Base-by-base conservation (phyloP, 2,888 invertebrate genomes). In the Theodoxus fluviatilis region DNA sequence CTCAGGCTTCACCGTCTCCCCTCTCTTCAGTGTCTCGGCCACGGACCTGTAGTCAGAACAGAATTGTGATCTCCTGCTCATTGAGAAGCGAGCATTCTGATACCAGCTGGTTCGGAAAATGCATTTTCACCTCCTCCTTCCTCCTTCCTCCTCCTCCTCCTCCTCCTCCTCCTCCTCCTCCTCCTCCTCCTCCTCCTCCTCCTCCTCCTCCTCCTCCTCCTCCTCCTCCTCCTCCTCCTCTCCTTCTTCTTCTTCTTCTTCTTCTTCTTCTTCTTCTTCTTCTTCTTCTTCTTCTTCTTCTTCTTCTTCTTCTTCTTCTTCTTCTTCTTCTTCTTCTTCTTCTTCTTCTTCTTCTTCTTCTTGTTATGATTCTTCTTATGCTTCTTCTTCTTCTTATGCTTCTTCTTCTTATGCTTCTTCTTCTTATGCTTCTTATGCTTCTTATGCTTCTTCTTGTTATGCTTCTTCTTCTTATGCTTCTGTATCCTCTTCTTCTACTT, bases 1-100 rank as follows among this genome's bases (percentile, higher is more conserved):
- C 87, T 96, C 96, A 0, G 96, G 95, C 86, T 94, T 91, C 2
- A 96, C 96, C 85, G 93, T 92, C 77, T 94, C 91, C 0, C 96
- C 96, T 74, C 92, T 91, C 87, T 95, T 95, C 76, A 97, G 87
- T 83, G 95, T 94, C 75, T 95, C 95, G 0, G 96, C 96, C 22
- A 97, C 83, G 63, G 80, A 80, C 72, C 83, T 83, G 74, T 6
- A 71, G n/a, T n/a, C n/a, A n/a, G n/a, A n/a, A n/a, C n/a, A n/a
- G n/a, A n/a, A n/a, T n/a, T n/a, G n/a, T n/a, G n/a, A n/a, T n/a
- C n/a, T n/a, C n/a, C n/a, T n/a, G n/a, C n/a, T n/a, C n/a, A n/a
- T n/a, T n/a, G n/a, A n/a, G n/a, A n/a, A n/a, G n/a, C n/a, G n/a
- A n/a, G n/a, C n/a, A n/a, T n/a, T n/a, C n/a, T n/a, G n/a, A n/a